Evolutionary conservation across 2,888 invertebrate genomes (phyloP), one percentile per base, ranked within the genome.

Genomic region (Scaptomyza reducta): DNA sequence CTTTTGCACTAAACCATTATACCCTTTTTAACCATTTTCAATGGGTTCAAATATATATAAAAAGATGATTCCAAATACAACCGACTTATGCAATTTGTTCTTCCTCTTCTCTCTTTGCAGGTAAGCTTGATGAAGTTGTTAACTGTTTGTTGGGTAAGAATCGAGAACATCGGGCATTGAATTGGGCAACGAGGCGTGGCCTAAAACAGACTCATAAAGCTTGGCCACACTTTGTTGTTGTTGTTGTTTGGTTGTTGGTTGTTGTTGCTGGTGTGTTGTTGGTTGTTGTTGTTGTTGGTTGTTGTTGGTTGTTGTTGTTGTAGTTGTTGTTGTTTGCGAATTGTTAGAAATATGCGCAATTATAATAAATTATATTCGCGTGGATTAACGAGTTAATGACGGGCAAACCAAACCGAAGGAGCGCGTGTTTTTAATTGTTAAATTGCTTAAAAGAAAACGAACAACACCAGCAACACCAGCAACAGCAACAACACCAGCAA

Each of bases 301-400:
- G 57, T 74, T n/a, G n/a, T n/a, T n/a, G n/a, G n/a, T n/a, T n/a
- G n/a, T 13, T 33, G 33, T 33, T 33, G n/a, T n/a, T n/a, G n/a
- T n/a, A n/a, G 33, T 13, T 33, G 31, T 42, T 35, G 35, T 56
- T 27, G 57, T 74, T n/a, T 70, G 82, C 87, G 86, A 81, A 81
- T 81, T 78, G 69, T 61, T 61, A 64, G 59, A 68, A 75, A 75
- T 79, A 62, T 80, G 71, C 71, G 87, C 83, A 84, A 84, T 84
- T 84, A 84, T 87, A 88, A 83, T 86, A 84, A 86, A 83, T 83
- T 83, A 83, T 83, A 73, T 83, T 88, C 88, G 83, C 87, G 77
- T 88, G 83, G 88, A 84, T 84, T 87, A 86, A 86, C 80, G 63
- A 79, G 80, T 81, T 84, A 87, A 88, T 86, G 88, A 87, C 83